phyloP scores from a whole-genome alignment of 2,113 vertebrate species.

The Thalassoma bifasciatum region DNA sequence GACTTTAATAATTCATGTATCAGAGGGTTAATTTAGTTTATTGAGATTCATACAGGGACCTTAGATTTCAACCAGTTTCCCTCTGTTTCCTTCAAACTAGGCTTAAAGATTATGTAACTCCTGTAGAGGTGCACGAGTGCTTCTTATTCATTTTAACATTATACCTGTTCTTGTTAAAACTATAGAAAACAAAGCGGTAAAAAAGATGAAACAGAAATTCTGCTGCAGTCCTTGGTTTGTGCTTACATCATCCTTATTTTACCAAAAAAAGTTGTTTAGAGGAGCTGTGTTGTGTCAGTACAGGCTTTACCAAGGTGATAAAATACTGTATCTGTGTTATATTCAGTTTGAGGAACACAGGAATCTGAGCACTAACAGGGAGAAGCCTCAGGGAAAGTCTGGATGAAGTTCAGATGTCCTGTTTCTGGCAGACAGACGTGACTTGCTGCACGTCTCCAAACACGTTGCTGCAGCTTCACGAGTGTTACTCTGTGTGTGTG shows the following conservation, averaged over 20 bases:
- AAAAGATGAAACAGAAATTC: conserved; percentile 14
- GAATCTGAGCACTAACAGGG: conserved; percentile 51
- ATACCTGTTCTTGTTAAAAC: not conserved
- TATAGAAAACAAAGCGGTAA: not conserved
- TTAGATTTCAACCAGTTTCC: no score
- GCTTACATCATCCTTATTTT: conserved; percentile 5
- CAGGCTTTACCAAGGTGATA: conserved; percentile 35
- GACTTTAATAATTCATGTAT: no score
- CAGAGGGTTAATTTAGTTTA: no score
- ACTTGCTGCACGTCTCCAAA: conserved; percentile 23
- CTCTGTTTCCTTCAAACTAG: no score
- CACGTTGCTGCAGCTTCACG: conserved; percentile 6
- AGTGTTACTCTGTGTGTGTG: not conserved
- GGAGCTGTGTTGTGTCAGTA: conserved; percentile 30
- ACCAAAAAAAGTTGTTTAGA: conserved; percentile 15
- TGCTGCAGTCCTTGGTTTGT: not conserved
- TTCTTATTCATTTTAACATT: not conserved
- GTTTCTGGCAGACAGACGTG: conserved; percentile 16
- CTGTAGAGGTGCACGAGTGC: not conserved
- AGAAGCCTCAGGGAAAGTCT: conserved; percentile 27
- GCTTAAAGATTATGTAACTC: not conserved
- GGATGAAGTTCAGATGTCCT: conserved; percentile 39
- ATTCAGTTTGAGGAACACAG: conserved; percentile 46
- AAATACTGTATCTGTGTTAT: conserved; percentile 43
- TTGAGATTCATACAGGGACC: no score